phyloP scores from a whole-genome alignment of 2,113 vertebrate genomes.

The Eptatretus burgeri region DNA sequence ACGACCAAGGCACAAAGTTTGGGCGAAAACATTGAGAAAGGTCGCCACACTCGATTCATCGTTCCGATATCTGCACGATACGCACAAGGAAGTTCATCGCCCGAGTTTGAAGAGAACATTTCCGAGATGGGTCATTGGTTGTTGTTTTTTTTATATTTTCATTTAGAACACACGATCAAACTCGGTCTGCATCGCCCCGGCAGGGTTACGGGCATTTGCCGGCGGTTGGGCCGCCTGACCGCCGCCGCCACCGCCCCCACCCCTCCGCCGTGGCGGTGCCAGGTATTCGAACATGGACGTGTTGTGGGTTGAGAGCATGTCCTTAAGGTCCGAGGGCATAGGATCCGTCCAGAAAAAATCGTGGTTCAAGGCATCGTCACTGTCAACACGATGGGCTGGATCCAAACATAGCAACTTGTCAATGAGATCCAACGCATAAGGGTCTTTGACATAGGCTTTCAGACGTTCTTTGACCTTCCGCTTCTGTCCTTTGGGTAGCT shows the following conservation, averaged over 20 bases:
- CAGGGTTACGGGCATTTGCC: slow-evolving; percentile 57
- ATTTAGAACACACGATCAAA: slow-evolving; percentile 69
- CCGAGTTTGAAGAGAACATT: too few species aligned
- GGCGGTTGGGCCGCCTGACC: slow-evolving; percentile 75
- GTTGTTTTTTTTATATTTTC: too few species aligned
- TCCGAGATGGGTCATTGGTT: too few species aligned
- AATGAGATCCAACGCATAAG: slow-evolving; percentile 63
- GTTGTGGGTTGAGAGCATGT: slow-evolving; percentile 93
- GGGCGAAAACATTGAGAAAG: too few species aligned
- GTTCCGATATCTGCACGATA: too few species aligned
- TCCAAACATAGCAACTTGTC: slow-evolving; percentile 90
- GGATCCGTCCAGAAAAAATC: slow-evolving; percentile 99
- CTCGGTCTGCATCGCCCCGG: slow-evolving; percentile 70
- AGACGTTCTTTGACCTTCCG: slow-evolving; percentile 87
- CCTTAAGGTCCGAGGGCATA: slow-evolving; percentile 92
- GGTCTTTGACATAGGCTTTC: slow-evolving; percentile 87
- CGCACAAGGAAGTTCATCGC: too few species aligned
- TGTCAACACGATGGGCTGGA: slow-evolving; percentile 55
- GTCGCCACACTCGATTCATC: too few species aligned
- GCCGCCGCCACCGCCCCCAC: slow-evolving; percentile 31
- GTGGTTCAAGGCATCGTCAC: slow-evolving; percentile 68
- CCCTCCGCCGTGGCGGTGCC: slow-evolving; percentile 48
- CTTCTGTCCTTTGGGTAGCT: slow-evolving; percentile 80
- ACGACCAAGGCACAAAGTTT: too few species aligned
- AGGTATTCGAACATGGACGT: slow-evolving; percentile 97